A percentile compares a stretch with the other conserved stretches of the same genome.
Evolutionary conservation across 92 coral and sea anemone species (phyloP).

Genomic region (Paragorgia papillata): DNA sequence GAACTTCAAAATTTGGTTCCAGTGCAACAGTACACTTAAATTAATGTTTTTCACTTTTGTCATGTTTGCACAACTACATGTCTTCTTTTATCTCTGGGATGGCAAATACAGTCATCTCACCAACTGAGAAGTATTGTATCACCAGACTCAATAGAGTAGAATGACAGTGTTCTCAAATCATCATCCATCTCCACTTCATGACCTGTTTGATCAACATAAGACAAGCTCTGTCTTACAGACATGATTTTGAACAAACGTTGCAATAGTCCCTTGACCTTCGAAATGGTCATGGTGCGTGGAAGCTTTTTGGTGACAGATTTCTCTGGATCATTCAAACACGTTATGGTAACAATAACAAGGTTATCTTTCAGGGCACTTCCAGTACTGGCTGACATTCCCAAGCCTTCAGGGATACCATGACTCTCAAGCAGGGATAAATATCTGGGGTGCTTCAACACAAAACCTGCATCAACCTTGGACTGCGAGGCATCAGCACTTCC

Average conservation of each 20-base stretch:
- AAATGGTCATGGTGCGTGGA: slow-evolving; percentile 96
- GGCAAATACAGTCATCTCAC: not conserved
- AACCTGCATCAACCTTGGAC: slow-evolving; percentile 47
- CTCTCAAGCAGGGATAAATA: slow-evolving; percentile 63
- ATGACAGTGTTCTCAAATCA: slow-evolving; percentile 80
- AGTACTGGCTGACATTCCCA: slow-evolving; percentile 45
- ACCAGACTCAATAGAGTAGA: slow-evolving; percentile 81
- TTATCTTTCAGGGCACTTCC: slow-evolving; percentile 76
- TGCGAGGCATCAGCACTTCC: slow-evolving; percentile 59
- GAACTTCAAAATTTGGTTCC: no score
- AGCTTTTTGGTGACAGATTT: slow-evolving; percentile 74
- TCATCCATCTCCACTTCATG: slow-evolving; percentile 86
- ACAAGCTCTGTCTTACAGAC: slow-evolving; percentile 73
- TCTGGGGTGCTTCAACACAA: slow-evolving; percentile 68
- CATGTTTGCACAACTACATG: no score
- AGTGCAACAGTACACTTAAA: no score
- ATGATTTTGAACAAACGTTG: slow-evolving; percentile 78
- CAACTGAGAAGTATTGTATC: slow-evolving; percentile 75
- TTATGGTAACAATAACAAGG: slow-evolving; percentile 78
- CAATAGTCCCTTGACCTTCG: slow-evolving; percentile 83
- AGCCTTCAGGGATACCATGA: slow-evolving; percentile 79
- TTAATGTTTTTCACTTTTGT: no score
- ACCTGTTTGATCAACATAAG: slow-evolving; percentile 81
- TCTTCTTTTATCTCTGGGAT: no score
- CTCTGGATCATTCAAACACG: slow-evolving; percentile 73